Percentiles rank a stretch among this genome's conserved stretches.
Evolutionary conservation across 2,888 invertebrate species (phyloP).

Genomic region (Cheilosia pagana): DNA sequence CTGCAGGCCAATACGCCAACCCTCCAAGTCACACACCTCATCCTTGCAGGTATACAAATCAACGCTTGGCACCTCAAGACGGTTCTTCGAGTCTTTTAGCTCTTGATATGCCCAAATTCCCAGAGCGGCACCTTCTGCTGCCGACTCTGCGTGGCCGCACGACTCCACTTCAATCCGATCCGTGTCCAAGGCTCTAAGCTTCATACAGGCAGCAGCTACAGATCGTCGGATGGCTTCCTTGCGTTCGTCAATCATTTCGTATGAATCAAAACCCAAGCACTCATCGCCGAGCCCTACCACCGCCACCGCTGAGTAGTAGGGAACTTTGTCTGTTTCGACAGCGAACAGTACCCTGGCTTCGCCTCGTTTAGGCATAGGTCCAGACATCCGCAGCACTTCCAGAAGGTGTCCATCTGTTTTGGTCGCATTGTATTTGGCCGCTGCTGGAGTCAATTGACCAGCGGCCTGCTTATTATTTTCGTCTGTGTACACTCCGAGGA

Average conservation of each 20-base stretch:
- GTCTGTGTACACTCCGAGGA: conserved; percentile 87
- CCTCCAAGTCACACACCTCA: conserved; percentile 87
- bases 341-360: conserved; percentile 87
- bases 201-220: conserved; percentile 86
- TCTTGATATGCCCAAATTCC: conserved; percentile 89
- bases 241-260: conserved; percentile 89
- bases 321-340: conserved; percentile 84
- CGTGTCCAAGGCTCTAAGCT: conserved; percentile 85
- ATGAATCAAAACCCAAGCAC: conserved; percentile 87
- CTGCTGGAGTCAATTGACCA: conserved; percentile 86
- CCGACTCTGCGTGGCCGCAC: conserved; percentile 89
- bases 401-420: conserved; percentile 84
- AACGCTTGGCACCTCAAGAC: conserved; percentile 78
- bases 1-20: conserved; percentile 89
- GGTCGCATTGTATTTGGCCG: conserved; percentile 85
- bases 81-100: conserved; percentile 78
- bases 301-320: conserved; percentile 86
- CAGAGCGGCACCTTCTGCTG: conserved; percentile 90
- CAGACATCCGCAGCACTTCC: conserved; percentile 84
- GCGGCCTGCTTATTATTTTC: conserved; percentile 84
- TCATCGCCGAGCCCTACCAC: conserved; percentile 90
- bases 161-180: conserved; percentile 88
- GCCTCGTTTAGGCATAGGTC: conserved; percentile 84
- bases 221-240: conserved; percentile 90
- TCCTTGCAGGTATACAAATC: conserved; percentile 85